Conservation (phyloP, 2,113 vertebrate genomes). For the Xiphophorus couchianus region DNA sequence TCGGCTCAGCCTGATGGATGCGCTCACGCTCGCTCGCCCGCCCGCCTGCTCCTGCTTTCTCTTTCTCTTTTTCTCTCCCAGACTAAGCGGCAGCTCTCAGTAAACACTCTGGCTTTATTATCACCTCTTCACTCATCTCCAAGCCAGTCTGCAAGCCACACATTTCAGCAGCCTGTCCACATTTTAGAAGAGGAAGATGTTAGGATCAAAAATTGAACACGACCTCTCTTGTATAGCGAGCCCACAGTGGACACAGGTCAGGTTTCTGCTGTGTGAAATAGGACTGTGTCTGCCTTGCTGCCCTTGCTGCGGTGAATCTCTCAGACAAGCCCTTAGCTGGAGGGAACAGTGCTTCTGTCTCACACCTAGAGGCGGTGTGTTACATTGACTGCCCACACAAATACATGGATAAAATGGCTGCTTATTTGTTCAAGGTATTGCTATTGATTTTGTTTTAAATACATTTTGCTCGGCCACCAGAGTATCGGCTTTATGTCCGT, state of each 20-base stretch:
- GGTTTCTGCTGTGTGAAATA: slow-evolving; percentile 51
- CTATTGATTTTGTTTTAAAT: slow-evolving; percentile 79
- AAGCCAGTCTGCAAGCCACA: slow-evolving; percentile 56
- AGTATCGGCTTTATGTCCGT: slow-evolving; percentile 72
- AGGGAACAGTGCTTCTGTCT: slow-evolving; percentile 45
- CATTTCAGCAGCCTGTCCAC: slow-evolving; percentile 53
- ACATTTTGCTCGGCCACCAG: slow-evolving; percentile 70
- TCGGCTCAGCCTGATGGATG: slow-evolving; percentile 79
- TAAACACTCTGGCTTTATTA: slow-evolving; percentile 72
- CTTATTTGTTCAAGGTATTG: slow-evolving; percentile 72
- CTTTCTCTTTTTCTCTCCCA: slow-evolving; percentile 38
- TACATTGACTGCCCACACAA: slow-evolving; percentile 70
- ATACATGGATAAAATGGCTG: slow-evolving; percentile 64
- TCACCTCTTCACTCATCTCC: slow-evolving; percentile 65
- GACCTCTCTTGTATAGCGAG: slow-evolving; percentile 52
- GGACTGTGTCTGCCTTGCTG: slow-evolving; percentile 33
- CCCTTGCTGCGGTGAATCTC: slow-evolving; percentile 45
- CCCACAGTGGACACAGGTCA: slow-evolving; percentile 50
- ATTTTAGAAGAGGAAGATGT: slow-evolving; percentile 60
- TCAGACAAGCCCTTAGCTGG: slow-evolving; percentile 51
- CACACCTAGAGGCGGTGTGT: slow-evolving; percentile 49
- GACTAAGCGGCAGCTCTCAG: slow-evolving; percentile 64
- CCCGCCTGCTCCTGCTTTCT: background rate
- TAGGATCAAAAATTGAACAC: slow-evolving; percentile 52
- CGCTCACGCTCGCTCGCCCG: slow-evolving; percentile 46